phyloP scores from a whole-genome alignment of 1,140 invertebrate species.

The Drosophila grimshawi region DNA sequence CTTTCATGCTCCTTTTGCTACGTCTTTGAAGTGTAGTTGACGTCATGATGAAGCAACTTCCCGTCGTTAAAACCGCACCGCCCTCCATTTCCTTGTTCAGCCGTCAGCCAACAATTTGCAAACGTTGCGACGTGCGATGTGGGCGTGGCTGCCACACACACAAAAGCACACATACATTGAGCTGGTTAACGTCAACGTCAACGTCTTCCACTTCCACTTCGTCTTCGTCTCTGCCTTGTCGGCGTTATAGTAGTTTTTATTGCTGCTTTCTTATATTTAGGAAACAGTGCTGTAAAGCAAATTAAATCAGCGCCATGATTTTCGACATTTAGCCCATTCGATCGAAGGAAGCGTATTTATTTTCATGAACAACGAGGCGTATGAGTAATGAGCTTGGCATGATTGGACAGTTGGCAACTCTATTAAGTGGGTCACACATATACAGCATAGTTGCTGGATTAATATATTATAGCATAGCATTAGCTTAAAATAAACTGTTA shows the following conservation, averaged over 20 bases:
- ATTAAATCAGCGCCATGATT: slow-evolving; percentile 69
- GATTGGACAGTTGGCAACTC: slow-evolving; percentile 31
- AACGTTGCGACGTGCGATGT: slow-evolving; percentile 34
- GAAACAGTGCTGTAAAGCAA: slow-evolving; percentile 56
- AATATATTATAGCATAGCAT: background rate
- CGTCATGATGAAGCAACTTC: slow-evolving; percentile 66
- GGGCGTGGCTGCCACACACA: slow-evolving; percentile 49
- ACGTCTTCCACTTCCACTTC: slow-evolving; percentile 5
- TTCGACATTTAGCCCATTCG: slow-evolving; percentile 24
- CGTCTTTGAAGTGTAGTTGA: slow-evolving; percentile 57
- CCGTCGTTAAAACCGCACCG: slow-evolving; percentile 45
- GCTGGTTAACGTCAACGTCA: slow-evolving; percentile 45
- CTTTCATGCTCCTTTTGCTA: slow-evolving; percentile 2
- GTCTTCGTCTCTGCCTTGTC: background rate
- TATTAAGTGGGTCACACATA: slow-evolving; percentile 24
- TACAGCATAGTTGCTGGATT: background rate
- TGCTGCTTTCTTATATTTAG: slow-evolving; percentile 1
- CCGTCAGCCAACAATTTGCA: slow-evolving; percentile 47
- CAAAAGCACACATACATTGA: slow-evolving; percentile 47
- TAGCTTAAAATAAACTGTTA: background rate
- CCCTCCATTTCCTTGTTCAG: slow-evolving; percentile 20
- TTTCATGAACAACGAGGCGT: slow-evolving; percentile 39
- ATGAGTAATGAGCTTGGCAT: slow-evolving; percentile 60
- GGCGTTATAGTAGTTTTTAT: slow-evolving; percentile 10
- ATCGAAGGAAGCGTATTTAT: background rate